A percentile compares a stretch with the other conserved stretches of the same genome.
phyloP scores from a whole-genome alignment of 2,797 vertebrate species.

The Adelosebastes latens region DNA sequence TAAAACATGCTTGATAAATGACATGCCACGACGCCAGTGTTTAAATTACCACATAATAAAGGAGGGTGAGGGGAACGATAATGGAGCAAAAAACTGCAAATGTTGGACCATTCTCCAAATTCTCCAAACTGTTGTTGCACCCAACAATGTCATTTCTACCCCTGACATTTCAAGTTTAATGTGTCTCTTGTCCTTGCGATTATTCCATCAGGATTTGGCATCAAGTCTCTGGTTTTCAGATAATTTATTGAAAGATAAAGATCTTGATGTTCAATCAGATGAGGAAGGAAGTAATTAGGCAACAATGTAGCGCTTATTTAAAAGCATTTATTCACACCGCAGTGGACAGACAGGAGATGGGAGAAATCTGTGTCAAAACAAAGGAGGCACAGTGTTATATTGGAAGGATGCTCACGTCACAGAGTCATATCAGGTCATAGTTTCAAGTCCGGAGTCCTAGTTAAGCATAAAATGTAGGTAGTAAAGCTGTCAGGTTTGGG shows the following conservation, averaged over 20 bases:
- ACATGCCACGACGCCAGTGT: constrained; percentile 11
- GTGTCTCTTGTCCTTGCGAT: not conserved
- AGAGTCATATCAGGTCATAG: not conserved
- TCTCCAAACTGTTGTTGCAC: not conserved
- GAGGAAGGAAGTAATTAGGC: not conserved
- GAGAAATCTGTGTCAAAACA: not conserved
- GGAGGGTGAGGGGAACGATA: not conserved
- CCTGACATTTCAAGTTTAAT: not conserved
- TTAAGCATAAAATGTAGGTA: not conserved
- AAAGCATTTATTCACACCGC: not conserved
- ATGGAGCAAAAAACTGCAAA: not conserved
- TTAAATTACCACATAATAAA: constrained; percentile 38
- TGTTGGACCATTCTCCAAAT: not conserved
- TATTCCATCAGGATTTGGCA: not conserved
- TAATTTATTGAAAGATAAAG: not conserved
- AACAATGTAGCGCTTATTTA: not conserved
- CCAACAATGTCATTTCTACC: not conserved
- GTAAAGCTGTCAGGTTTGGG: not conserved
- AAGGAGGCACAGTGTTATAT: not conserved
- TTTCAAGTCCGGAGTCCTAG: not conserved
- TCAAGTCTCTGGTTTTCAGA: not conserved
- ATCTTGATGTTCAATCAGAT: not conserved
- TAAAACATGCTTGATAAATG: constrained; percentile 56
- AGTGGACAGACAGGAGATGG: not conserved
- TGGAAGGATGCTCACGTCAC: not conserved